Base-by-base conservation (phyloP, 2,113 vertebrate genomes). In the Eudyptes chrysolophus region DNA sequence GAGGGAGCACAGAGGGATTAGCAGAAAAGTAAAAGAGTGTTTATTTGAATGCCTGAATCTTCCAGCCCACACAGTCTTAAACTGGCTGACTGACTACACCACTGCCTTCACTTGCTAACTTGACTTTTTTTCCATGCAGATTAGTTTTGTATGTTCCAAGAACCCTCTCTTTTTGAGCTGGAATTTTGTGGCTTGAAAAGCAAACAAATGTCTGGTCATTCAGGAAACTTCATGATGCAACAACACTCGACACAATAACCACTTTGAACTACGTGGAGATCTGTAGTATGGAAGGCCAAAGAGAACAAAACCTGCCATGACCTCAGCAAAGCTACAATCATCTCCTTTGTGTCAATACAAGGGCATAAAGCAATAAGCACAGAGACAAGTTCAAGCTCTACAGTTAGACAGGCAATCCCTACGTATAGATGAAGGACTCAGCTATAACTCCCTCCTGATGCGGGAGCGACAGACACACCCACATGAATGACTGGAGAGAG, bases 391-490 rank as follows among this genome's bases (percentile, higher is more conserved):
- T 70, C 54, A n/a, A 74, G 60, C 24, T 90, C 66, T 86, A 81
- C 88, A 94, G 92, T 94, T 88, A 90, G 58, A 72, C n/a, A 60
- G 72, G 58, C 72, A 88, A 94, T 72, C n/a, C 78, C 64, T 77
- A n/a, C 1, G 0, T 66, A 54, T 7, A 58, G 70, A 52, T 30
- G 70, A 66, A 79, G 75, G 64, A 60, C 61, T 92, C 71, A 42
- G 29, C 60, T 80, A 14, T 55, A 78, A 19, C 64, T 84, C 60
- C 51, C 29, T 94, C 38, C 26, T 66, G 26, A 2, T 55, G 90
- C 78, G 18, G 8, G 54, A 88, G 83, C 61, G 60, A 84, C 58
- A 40, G 92, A 40, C 96, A 92, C 96, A 97, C 96, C 95, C 88
- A 70, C 87, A 55, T 12, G 88, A 78, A 68, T 78, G 83, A 94